Evolutionary conservation across 2,797 vertebrate species (phyloP), one percentile per base, ranked within the genome.

Genomic region (Vespertilio murinus): DNA sequence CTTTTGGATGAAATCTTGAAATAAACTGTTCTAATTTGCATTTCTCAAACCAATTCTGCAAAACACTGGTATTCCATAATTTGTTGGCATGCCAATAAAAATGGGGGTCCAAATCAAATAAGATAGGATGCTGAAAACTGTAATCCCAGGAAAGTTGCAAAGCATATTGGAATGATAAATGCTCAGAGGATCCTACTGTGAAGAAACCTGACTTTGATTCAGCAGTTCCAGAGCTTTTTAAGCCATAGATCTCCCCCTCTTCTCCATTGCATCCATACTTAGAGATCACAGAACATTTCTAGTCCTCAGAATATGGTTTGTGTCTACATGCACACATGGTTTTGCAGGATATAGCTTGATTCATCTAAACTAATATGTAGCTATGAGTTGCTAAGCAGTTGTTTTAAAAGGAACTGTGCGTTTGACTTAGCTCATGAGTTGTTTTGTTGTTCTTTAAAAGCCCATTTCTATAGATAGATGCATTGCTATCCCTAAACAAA

Each of bases 331-430:
- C 18, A 88, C 42, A 73, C 64, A 83, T 16, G 42, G 22, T 92
- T 91, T 92, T 94, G 65, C 70, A 79, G 16, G 94, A 49, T 49
- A 75, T 28, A 70, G 17, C 40, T 90, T 95, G 49, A 92, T 87
- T 94, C 92, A 90, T 70, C 52, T 71, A 84, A 84, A 93, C 77
- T 95, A 91, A 79, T 89, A 90, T 90, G 84, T 88, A 78, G 75
- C 80, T 56, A 88, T 47, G 75, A 93, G 75, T 88, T 92, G 67
- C 56, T 90, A 90, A 91, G 33, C 73, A 22, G 35, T 49, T 93
- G 65, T 94, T 94, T 96, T 83, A 67, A 95, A 96, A 95, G 90
- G 83, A 93, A 91, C 84, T 86, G 33, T 7, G 8, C 73, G 73
- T 94, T 92, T 91, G 61, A 92, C 40, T 96, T 88, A 95, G 77